Percentiles rank a stretch among this genome's conserved stretches.
These are phyloP conservation scores for Prionailurus viverrinus DNA, from an alignment of 2,113 vertebrate species.

Conservation along the genomic window DNA sequence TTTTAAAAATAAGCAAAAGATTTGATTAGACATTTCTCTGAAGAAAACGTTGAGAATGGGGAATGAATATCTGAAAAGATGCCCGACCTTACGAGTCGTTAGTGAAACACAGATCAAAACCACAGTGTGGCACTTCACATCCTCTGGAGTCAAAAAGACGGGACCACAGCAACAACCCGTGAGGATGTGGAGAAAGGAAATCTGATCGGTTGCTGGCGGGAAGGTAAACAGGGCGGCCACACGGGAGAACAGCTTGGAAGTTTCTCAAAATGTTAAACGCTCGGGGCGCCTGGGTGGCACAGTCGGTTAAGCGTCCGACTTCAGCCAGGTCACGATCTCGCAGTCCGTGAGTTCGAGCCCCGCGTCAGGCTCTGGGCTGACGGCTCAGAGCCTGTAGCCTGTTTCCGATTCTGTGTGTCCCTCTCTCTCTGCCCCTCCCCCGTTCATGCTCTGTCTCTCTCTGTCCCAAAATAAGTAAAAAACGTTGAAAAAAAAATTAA, in stretches of 20 bases:
- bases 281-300: no score
- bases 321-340: no score
- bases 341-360: no score
- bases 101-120: neutral
- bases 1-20: neutral
- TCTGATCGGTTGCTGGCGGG: neutral
- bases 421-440: no score
- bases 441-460: no score
- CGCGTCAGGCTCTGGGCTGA: no score
- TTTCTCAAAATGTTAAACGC: neutral
- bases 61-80: neutral
- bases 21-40: constrained; percentile 31
- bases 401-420: no score
- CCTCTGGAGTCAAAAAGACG: neutral
- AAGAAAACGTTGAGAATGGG: neutral
- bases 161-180: no score
- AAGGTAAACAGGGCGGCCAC: neutral
- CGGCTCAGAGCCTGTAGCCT: no score
- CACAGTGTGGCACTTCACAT: fast-evolving
- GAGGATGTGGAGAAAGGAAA: neutral
- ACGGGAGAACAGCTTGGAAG: neutral
- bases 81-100: neutral
- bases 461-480: no score
- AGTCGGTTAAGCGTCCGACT: no score
- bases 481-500: no score